Evolutionary conservation across 2,888 invertebrate genomes (phyloP), one percentile per base, ranked within the genome.

Genomic region (Acholoe squamosa): DNA sequence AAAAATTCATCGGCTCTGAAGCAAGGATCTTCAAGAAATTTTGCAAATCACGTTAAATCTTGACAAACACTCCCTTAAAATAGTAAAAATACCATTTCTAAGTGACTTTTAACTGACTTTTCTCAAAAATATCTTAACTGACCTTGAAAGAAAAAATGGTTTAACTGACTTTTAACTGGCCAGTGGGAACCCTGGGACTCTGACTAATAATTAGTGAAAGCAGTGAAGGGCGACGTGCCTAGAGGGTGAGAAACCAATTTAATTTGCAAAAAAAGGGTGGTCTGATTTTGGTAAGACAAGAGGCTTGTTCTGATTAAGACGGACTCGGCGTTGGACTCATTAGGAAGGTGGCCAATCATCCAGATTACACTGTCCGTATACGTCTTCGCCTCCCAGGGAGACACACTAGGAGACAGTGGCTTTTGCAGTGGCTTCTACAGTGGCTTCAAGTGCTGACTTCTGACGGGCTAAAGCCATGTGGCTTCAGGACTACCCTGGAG

Each of bases 401-500:
- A n/a, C 61, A 61, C 61, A 61, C 3, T 1, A 19, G 5, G 10
- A 61, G n/a, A 14, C n/a, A n/a, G 67, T 67, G 67, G 67, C 67
- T 67, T 67, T 25, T 7, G n/a, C 25, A n/a, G 25, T 71, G 71
- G 71, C 71, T 71, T 71, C 71, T 28, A 3, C n/a, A 5, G 28
- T 61, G 61, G 61, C 61, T 61, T 61, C 61, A n/a, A n/a, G 61
- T n/a, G 22, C 19, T n/a, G 61, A n/a, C 14, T 61, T 61, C 12
- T 61, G 5, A n/a, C 61, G 19, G 61, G 61, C 61, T 61, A 19
- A 61, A n/a, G 61, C 61, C 61, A 43, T 61, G 71, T 71, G 71
- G 28, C 71, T 71, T 28, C 28, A 25, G 31, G 25, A 25, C 31
- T 28, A 16, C 3, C 71, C 31, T 5, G 25, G 28, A 1, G 61